Percentiles rank a stretch among this genome's conserved stretches.
phyloP scores from a whole-genome alignment of 2,888 invertebrate genomes.

The Hesperia comma region DNA sequence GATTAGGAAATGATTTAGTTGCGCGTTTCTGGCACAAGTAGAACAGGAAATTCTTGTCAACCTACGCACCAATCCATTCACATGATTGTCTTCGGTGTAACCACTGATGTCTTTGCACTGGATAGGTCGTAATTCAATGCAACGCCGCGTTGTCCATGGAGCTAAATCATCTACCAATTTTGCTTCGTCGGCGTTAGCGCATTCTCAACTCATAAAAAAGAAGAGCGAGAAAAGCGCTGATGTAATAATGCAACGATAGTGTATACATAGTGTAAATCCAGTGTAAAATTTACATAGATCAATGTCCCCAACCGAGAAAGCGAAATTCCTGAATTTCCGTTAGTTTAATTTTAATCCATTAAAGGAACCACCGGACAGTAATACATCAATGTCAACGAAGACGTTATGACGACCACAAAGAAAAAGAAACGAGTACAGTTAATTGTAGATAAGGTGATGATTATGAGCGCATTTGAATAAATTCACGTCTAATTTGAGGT shows the following conservation, averaged over 20 bases:
- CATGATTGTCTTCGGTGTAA: background rate
- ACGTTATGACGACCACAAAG: conserved; percentile 2
- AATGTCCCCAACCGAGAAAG: background rate
- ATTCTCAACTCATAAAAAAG: too few species aligned
- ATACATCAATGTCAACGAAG: conserved; percentile 1
- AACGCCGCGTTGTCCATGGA: too few species aligned
- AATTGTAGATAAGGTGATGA: background rate
- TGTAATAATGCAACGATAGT: too few species aligned
- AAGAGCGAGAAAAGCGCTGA: too few species aligned
- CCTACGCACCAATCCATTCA: background rate
- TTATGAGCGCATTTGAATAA: background rate
- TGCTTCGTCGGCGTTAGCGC: too few species aligned
- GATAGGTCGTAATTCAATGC: background rate
- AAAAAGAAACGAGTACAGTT: background rate
- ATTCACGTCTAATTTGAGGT: background rate
- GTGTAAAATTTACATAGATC: background rate
- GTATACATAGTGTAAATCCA: background rate
- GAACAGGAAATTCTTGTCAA: conserved; percentile 10
- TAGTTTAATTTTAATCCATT: conserved; percentile 11
- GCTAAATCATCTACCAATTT: too few species aligned
- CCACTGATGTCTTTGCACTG: background rate
- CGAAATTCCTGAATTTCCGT: conserved; percentile 6
- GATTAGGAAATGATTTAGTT: conserved; percentile 5
- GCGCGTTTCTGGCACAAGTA: background rate
- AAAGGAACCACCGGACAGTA: background rate